phyloP scores from a whole-genome alignment of 2,888 invertebrate genomes.

The Dynastes tityus region DNA sequence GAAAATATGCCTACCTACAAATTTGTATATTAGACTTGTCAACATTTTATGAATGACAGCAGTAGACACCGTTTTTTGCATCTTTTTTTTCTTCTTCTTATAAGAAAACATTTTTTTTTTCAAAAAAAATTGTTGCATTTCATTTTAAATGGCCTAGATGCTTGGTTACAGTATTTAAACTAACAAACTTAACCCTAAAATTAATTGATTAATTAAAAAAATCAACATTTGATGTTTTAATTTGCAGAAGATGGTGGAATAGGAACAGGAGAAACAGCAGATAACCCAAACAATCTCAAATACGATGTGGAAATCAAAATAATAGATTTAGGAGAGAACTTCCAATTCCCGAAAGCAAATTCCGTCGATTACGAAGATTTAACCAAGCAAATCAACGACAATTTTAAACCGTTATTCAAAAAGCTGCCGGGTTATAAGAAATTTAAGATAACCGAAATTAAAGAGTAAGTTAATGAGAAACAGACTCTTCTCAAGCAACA shows the following conservation, averaged over 20 bases:
- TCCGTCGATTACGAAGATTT: slow-evolving; percentile 82
- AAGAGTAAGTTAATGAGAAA: slow-evolving; percentile 72
- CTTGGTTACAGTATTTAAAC: no score
- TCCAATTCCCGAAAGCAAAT: slow-evolving; percentile 82
- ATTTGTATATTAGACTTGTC: no score
- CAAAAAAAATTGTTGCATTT: no score
- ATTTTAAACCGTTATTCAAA: slow-evolving; percentile 76
- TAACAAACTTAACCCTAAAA: no score
- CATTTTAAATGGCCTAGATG: no score
- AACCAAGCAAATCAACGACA: slow-evolving; percentile 77
- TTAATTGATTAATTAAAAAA: no score
- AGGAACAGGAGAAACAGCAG: background rate
- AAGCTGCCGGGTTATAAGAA: slow-evolving; percentile 83
- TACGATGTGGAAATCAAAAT: slow-evolving; percentile 84
- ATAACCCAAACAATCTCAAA: slow-evolving; percentile 65
- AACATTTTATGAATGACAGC: no score
- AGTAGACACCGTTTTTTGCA: no score
- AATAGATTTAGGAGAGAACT: slow-evolving; percentile 84
- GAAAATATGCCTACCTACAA: no score
- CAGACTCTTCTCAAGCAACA: slow-evolving; percentile 1
- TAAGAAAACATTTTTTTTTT: no score
- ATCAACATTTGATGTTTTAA: background rate
- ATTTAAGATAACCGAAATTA: slow-evolving; percentile 80
- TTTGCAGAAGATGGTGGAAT: slow-evolving; percentile 19
- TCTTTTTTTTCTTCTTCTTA: no score